Base-by-base conservation (phyloP, 2,888 invertebrate genomes). In the Scelioninae gen. 2 region DNA sequence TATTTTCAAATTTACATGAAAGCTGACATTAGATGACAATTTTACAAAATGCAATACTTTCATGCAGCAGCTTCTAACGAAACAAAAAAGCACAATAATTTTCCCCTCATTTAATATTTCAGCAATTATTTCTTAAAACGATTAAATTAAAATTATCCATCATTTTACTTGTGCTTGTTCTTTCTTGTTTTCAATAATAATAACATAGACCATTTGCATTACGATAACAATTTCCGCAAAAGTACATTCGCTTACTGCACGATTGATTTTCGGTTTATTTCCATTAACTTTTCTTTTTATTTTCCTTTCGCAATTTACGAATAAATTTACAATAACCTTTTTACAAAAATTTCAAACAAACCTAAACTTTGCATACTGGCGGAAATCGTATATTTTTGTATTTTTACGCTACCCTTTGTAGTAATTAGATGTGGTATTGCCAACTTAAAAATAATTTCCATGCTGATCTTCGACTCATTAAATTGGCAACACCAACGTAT, bases 11-110 rank as follows among this genome's bases (percentile, higher is more conserved):
- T n/a, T n/a, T n/a, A n/a, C n/a, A n/a, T n/a, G 6, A 25, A 6
- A 18, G 18, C 41, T 41, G 41, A 39, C 41, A 41, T 18, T 9
- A 41, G 10, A 18, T 16, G 41, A 41, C 41, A n/a, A 41, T 18
- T 41, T 41, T 41, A 16, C 41, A 18, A 7, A 18, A 4, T 9
- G 1, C 18, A 41, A 11, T 13, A 37, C 15, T 13, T 15, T 2
- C 15, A 37, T 15, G 37, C 37, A 37, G 31, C 10, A 37, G 15
- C 7, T 37, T 37, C 13, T 13, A 37, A 37, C 7, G 37, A 15
- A 37, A 7, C 13, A 13, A 37, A 37, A 41, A 16, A 18, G 39
- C 41, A 41, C 41, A 18, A 9, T 9, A 10, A 9, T 10, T 41
- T 18, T 18, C 18, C 2, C 18, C 37, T 37, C 15, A 13, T 37